A percentile compares a stretch with the other conserved stretches of the same genome.
Conservation (phyloP, 2,888 invertebrate genomes). For the Melipona bicolor region DNA sequence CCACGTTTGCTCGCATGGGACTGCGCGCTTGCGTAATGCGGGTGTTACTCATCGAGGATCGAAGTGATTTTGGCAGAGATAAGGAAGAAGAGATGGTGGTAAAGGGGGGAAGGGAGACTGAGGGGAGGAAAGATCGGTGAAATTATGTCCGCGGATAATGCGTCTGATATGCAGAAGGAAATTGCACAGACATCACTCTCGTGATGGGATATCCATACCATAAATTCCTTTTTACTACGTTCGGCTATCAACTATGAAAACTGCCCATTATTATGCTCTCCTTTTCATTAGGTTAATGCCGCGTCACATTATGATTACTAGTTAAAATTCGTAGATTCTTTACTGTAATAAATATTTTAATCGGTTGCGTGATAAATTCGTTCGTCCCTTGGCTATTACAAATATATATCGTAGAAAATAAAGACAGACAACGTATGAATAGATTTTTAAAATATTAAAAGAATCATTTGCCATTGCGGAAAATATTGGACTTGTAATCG, state of each 20-base stretch:
- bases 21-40: background rate
- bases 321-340: too few species aligned
- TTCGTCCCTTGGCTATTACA: too few species aligned
- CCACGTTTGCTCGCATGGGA: too few species aligned
- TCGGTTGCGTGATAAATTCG: too few species aligned
- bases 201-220: conserved; percentile 50
- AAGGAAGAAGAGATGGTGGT: conserved; percentile 15
- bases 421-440: too few species aligned
- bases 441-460: too few species aligned
- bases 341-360: too few species aligned
- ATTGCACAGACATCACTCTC: conserved; percentile 54
- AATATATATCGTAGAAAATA: too few species aligned
- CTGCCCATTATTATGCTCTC: background rate
- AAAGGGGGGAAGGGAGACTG: too few species aligned
- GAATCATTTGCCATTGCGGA: too few species aligned
- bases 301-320: background rate
- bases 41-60: background rate
- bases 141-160: conserved; percentile 58
- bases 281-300: conserved; percentile 39
- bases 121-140: conserved; percentile 19
- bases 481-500: too few species aligned
- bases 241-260: conserved; percentile 14
- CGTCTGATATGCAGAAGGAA: conserved; percentile 59
- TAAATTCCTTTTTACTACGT: conserved; percentile 44
- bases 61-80: conserved; percentile 25